Conservation (phyloP, 2,797 vertebrate genomes). For the Gymnocypris eckloni region DNA sequence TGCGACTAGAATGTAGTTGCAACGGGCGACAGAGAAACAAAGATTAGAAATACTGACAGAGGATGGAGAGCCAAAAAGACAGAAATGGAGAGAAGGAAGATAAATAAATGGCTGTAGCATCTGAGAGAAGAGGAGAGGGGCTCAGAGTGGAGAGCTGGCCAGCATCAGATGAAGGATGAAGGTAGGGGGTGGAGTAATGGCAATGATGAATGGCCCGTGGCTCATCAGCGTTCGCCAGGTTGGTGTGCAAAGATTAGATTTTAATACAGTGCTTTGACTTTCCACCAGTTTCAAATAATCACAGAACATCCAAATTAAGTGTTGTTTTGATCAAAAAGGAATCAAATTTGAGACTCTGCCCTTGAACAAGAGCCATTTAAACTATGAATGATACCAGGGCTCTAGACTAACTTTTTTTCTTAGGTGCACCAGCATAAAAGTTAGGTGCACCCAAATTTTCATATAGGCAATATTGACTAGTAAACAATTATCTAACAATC, state of each 20-base stretch:
- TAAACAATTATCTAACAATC: too few relatives aligned
- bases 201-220: slow-evolving; percentile 82
- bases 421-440: too few relatives aligned
- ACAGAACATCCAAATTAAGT: slow-evolving; percentile 77
- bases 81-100: slow-evolving; percentile 57
- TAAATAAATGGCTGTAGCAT: slow-evolving; percentile 67
- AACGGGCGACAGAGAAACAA: slow-evolving; percentile 59
- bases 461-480: too few relatives aligned
- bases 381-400: slow-evolving; percentile 62
- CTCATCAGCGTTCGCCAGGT: slow-evolving; percentile 81
- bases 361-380: slow-evolving; percentile 69
- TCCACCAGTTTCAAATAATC: slow-evolving; percentile 78
- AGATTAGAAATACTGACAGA: slow-evolving; percentile 44
- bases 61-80: neutral
- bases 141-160: slow-evolving; percentile 67
- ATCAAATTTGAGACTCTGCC: slow-evolving; percentile 74
- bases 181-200: slow-evolving; percentile 81
- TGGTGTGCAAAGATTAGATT: slow-evolving; percentile 85
- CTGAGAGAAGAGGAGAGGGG: slow-evolving; percentile 69
- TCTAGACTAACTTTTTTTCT: too few relatives aligned
- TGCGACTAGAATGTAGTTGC: slow-evolving; percentile 47
- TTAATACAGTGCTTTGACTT: slow-evolving; percentile 78
- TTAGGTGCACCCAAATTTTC: too few relatives aligned
- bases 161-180: slow-evolving; percentile 74
- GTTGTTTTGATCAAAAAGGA: slow-evolving; percentile 76